These are phyloP conservation scores for Leucozona laternaria DNA, from an alignment of 2,888 invertebrate species.

Conservation along the genomic window DNA sequence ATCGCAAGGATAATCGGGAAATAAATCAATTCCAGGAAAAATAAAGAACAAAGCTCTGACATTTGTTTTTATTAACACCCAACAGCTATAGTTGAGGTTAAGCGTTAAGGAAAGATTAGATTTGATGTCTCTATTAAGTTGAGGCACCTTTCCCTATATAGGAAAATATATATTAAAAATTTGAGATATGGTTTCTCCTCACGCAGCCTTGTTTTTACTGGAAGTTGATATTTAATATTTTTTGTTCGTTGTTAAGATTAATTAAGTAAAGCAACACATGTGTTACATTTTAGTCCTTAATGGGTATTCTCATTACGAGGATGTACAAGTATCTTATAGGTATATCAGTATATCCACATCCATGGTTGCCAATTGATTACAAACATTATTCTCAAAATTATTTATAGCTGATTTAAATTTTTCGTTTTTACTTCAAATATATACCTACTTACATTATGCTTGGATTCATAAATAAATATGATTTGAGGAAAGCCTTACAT, in stretches of 20 bases:
- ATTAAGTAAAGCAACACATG: conserved; percentile 70
- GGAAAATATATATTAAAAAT: conserved; percentile 6
- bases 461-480: too few relatives aligned
- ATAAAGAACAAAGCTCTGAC: conserved; percentile 62
- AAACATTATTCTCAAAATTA: not conserved
- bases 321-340: too few relatives aligned
- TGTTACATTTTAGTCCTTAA: conserved; percentile 52
- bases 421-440: too few relatives aligned
- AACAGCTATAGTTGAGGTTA: not conserved
- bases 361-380: conserved; percentile 3
- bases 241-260: conserved; percentile 61
- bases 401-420: too few relatives aligned
- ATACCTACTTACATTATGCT: too few relatives aligned
- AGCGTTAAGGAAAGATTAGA: conserved; percentile 52
- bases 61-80: conserved; percentile 69
- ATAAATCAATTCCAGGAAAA: conserved; percentile 62
- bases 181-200: conserved; percentile 29
- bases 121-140: conserved; percentile 62
- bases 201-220: conserved; percentile 11
- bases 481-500: too few relatives aligned
- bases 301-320: conserved; percentile 52
- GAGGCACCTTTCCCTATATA: conserved; percentile 17
- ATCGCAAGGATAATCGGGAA: conserved; percentile 52
- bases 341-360: too few relatives aligned
- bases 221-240: conserved; percentile 25